Evolutionary conservation across 2,888 invertebrate genomes (phyloP), one percentile per base, ranked within the genome.

Genomic region (Drosophila meridionalis): DNA sequence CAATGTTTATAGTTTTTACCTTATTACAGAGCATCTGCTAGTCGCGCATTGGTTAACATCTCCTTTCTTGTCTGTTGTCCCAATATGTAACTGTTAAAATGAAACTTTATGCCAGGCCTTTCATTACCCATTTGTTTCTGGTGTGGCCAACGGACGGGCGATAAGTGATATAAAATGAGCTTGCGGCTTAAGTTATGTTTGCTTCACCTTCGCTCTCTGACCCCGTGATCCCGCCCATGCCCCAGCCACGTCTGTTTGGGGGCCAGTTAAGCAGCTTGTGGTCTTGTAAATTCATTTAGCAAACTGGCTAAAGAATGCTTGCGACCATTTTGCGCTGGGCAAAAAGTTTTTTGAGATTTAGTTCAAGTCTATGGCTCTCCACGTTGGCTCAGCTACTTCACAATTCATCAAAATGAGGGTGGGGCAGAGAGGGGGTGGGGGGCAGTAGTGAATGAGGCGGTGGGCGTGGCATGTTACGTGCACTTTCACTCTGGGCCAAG

Each of bases 161-260:
- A 89, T 90, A 89, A 84, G 87, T 90, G 90, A 89, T 83, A 83
- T 83, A 74, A 75, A 84, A 89, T 83, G 81, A 89, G 77, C 79
- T 82, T 52, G 47, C 56, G 61, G 68, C 58, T 78, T 59, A 62
- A 73, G 73, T 65, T 81, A 43, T 55, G 56, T 28, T 28, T 36
- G 47, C 48, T 32, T 69, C 56, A 50, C 55, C 62, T 55, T 53
- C 36, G 48, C 28, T 20, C 58, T 40, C 36, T 32, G 34, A 48
- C 38, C 43, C 14, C 36, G 20, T 38, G 30, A 12, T 38, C 40
- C 28, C 26, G 40, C 11, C 5, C 28, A 28, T 12, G 47, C 28
- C 47, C 28, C 14, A 47, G n/a, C 14, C 55, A 55, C 55, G 28
- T 12, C 40, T 47, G 12, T 48, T 48, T 5, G 42, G 8, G 58